Percentiles rank a stretch among this genome's conserved stretches.
phyloP scores from a whole-genome alignment of 2,888 invertebrate genomes.

The Clunio marinus region DNA sequence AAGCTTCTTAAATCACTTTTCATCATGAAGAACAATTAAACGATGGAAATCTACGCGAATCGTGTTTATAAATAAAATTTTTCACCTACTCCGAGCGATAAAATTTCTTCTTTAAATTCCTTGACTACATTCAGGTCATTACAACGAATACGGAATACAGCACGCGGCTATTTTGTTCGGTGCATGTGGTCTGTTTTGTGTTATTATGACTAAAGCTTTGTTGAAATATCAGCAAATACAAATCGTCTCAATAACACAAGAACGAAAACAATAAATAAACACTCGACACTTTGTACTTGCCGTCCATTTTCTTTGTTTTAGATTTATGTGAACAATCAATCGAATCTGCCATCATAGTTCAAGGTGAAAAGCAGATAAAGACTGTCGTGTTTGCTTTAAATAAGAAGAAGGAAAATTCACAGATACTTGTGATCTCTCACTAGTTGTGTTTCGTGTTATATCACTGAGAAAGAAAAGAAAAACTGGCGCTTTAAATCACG shows the following conservation, averaged over 20 bases:
- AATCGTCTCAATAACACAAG: background rate
- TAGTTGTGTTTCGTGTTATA: no score
- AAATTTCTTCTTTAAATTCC: background rate
- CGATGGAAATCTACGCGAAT: background rate
- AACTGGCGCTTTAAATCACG: no score
- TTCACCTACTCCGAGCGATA: background rate
- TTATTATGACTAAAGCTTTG: no score
- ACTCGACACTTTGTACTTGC: background rate
- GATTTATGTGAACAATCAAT: background rate
- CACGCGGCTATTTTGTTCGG: background rate
- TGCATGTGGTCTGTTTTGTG: no score
- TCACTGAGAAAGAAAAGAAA: no score
- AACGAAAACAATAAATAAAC: constrained; percentile 1
- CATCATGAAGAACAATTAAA: background rate
- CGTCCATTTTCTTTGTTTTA: background rate
- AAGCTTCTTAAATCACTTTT: background rate
- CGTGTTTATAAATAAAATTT: background rate
- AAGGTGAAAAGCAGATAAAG: no score
- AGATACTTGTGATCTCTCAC: no score
- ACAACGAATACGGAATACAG: background rate
- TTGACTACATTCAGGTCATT: constrained; percentile 1
- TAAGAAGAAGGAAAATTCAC: no score
- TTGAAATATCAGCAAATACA: no score
- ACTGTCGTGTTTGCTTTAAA: no score
- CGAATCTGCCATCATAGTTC: no score